Evolutionary conservation across 2,888 invertebrate genomes (phyloP).

Genomic region (Drosophila kokeensis): DNA sequence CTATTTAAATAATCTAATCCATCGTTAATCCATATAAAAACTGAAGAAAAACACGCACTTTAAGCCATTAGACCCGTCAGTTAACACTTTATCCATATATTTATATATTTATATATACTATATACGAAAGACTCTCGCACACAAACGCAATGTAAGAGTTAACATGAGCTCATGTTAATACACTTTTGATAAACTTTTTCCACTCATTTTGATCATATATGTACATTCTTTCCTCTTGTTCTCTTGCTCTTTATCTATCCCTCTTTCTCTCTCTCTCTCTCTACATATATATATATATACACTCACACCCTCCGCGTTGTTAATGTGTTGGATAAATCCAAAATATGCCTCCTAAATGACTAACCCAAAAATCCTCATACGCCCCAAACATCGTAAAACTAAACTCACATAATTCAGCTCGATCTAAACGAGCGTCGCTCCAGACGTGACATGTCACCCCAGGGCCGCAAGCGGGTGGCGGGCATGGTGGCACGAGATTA

Average conservation of each 20-base stretch:
- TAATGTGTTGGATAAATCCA: conserved; percentile 37
- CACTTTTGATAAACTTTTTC: conserved; percentile 35
- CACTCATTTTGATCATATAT: conserved; percentile 64
- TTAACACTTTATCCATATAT: conserved; percentile 16
- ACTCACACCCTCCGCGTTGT: conserved; percentile 17
- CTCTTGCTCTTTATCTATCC: conserved; percentile 29
- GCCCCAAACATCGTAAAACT: conserved; percentile 24
- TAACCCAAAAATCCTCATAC: conserved; percentile 16
- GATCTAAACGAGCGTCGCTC: conserved; percentile 90
- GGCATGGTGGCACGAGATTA: conserved; percentile 88
- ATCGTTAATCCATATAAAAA: not conserved
- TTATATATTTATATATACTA: conserved; percentile 4
- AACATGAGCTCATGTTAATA: conserved; percentile 30
- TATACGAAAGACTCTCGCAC: conserved; percentile 31
- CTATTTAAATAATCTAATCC: not conserved
- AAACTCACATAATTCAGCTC: conserved; percentile 83
- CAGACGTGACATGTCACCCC: conserved; percentile 93
- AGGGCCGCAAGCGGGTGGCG: conserved; percentile 89
- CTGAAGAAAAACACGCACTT: conserved; percentile 17
- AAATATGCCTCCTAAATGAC: conserved; percentile 18
- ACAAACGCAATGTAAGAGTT: conserved; percentile 40
- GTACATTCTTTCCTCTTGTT: conserved; percentile 59
- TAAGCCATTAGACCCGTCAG: conserved; percentile 15
- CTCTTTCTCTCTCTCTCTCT: conserved; percentile 11
- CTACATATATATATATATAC: not conserved